Evolutionary conservation across 2,888 invertebrate genomes (phyloP), one percentile per base, ranked within the genome.

Genomic region (Agapostemon virescens): DNA sequence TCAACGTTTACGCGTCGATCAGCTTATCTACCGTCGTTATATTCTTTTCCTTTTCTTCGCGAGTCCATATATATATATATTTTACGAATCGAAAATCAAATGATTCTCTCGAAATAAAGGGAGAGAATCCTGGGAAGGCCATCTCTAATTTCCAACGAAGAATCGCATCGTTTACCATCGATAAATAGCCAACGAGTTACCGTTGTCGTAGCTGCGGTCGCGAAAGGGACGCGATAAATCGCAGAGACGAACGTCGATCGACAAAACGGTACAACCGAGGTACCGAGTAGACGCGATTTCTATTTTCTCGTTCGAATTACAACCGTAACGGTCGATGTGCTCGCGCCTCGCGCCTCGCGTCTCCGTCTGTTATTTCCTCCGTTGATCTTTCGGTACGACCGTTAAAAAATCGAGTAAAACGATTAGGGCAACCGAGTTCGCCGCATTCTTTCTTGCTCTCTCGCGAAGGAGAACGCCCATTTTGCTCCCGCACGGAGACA

Each of bases 381-480:
- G 73, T 64, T 68, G 55, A 45, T 69, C 72, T 74, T 74, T 80
- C 77, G 77, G 69, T 79, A 85, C 85, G 89, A 89, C 89, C 90
- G 90, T 90, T 90, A 89, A 90, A 90, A 90, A 89, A 89, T 87
- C 75, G 85, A 89, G 87, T 87, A 89, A 88, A 87, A 81, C 74
- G 84, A 69, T 76, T 74, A 38, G 55, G 49, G 55, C 73, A 45
- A 68, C 66, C 84, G 58, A 78, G 72, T 77, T 75, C 72, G 45
- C 69, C 68, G 70, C 72, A 71, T 74, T 77, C 61, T 76, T 69
- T 52, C 73, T 26, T 26, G 26, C 55, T 55, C 55, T 79, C 80
- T 79, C 80, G 73, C 82, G 76, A 69, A 66, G 74, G 72, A 73
- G 74, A 81, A 84, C 84, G 79, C 85, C 87, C 86, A 84, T 85